A percentile compares a stretch with the other conserved stretches of the same genome.
phyloP scores from a whole-genome alignment of 2,888 invertebrate species.

The Acleris emargana region DNA sequence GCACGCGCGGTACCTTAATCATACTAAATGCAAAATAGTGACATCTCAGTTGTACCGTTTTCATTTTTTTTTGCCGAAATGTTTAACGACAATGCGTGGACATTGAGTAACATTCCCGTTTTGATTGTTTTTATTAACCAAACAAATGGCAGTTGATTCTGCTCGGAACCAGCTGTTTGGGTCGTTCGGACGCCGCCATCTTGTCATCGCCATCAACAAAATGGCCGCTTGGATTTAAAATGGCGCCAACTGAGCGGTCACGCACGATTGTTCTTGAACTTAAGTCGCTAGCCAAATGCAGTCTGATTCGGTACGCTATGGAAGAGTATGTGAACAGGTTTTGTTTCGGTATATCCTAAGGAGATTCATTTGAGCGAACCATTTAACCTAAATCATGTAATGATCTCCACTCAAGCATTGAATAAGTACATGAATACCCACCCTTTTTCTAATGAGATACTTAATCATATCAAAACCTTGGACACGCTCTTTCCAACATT shows the following conservation, averaged over 20 bases:
- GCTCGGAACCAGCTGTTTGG: constrained; percentile 69
- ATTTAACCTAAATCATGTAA: constrained; percentile 7
- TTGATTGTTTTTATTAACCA: constrained; percentile 49
- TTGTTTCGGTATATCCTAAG: constrained; percentile 39
- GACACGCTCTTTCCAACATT: constrained; percentile 34
- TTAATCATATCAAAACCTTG: constrained; percentile 6
- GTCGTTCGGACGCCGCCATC: constrained; percentile 71
- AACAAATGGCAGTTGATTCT: constrained; percentile 70
- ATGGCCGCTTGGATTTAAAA: constrained; percentile 59
- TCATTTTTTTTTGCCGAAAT: constrained; percentile 65
- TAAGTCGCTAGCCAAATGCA: constrained; percentile 57
- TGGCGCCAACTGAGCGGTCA: constrained; percentile 57
- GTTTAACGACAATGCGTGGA: constrained; percentile 63
- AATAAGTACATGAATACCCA: neutral
- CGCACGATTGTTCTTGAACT: constrained; percentile 51
- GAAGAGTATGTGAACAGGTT: constrained; percentile 65
- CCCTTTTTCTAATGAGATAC: neutral
- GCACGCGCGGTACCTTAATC: constrained; percentile 66
- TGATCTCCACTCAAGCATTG: neutral
- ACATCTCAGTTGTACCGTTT: constrained; percentile 55
- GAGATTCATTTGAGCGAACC: constrained; percentile 54
- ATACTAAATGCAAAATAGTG: constrained; percentile 63
- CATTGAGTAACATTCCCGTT: constrained; percentile 74
- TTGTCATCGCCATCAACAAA: constrained; percentile 49
- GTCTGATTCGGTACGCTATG: constrained; percentile 47